A percentile compares a stretch with the other conserved stretches of the same genome.
Evolutionary conservation across 2,888 invertebrate genomes (phyloP).

Genomic region (Netelia inedita): DNA sequence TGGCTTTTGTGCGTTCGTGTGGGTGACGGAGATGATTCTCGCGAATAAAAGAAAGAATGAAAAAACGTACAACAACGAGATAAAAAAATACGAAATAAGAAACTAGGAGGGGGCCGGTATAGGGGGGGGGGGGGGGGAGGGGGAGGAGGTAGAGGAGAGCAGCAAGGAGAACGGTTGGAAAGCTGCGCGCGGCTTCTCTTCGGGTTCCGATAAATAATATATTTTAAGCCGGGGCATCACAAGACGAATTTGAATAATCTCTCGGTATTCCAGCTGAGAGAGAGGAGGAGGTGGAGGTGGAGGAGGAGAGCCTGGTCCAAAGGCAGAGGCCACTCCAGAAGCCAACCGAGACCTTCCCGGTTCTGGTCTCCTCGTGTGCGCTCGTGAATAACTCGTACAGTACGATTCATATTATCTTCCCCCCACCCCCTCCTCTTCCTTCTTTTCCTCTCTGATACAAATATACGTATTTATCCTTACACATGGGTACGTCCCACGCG

Average conservation of each 20-base stretch:
- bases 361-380: conserved; percentile 49
- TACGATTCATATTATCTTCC: conserved; percentile 40
- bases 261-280: conserved; percentile 79
- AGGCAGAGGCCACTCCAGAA: conserved; percentile 77
- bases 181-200: conserved; percentile 69
- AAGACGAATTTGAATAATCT: conserved; percentile 84
- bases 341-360: conserved; percentile 76
- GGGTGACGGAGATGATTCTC: conserved; percentile 65
- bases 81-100: no score
- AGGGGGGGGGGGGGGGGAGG: not conserved
- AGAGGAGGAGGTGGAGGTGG: not conserved
- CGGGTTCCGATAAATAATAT: conserved; percentile 75
- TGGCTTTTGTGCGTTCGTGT: not conserved
- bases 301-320: no score
- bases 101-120: no score
- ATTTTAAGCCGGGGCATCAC: conserved; percentile 79
- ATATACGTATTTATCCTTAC: conserved; percentile 50
- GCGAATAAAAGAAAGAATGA: conserved; percentile 69
- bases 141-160: conserved; percentile 62
- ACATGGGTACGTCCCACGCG: not conserved
- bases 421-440: not conserved
- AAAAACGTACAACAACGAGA: no score
- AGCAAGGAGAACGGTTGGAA: conserved; percentile 46
- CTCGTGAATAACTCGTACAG: conserved; percentile 40
- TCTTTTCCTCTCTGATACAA: conserved; percentile 13